These are phyloP conservation scores for Garra rufa DNA, from an alignment of 2,113 vertebrate genomes.

Conservation along the genomic window DNA sequence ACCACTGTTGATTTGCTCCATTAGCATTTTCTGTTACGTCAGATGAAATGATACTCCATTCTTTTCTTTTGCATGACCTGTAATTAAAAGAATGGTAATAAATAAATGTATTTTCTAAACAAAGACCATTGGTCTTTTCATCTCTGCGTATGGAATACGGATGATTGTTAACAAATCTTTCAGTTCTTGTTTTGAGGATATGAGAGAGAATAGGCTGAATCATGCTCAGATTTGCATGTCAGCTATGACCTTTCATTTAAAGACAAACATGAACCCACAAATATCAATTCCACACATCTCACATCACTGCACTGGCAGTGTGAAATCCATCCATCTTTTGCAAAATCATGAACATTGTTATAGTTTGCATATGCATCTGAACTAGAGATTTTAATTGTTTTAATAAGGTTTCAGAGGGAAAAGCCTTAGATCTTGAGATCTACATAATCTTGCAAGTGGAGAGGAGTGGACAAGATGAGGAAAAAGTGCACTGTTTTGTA, in stretches of 20 bases:
- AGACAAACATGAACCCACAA: neutral
- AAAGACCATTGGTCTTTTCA: neutral
- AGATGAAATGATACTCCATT: neutral
- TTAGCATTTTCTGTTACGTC: neutral
- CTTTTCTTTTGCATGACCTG: neutral
- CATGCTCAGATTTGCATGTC: neutral
- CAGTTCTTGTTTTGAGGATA: neutral
- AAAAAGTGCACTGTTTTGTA: neutral
- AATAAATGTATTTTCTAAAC: neutral
- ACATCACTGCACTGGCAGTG: neutral
- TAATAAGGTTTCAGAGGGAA: neutral
- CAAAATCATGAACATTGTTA: neutral
- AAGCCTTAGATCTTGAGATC: neutral
- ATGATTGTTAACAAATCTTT: neutral
- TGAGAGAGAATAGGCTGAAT: neutral
- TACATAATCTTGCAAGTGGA: too few relatives aligned
- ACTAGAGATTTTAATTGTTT: neutral
- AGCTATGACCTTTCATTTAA: slow-evolving; percentile 45
- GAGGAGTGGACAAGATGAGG: neutral
- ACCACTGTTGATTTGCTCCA: neutral
- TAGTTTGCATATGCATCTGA: neutral
- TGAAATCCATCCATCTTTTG: neutral
- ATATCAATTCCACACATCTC: neutral
- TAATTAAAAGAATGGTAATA: neutral
- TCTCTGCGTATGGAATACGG: neutral